Evolutionary conservation across 2,888 invertebrate genomes (phyloP), one percentile per base, ranked within the genome.

Genomic region (Euzetes globulus): DNA sequence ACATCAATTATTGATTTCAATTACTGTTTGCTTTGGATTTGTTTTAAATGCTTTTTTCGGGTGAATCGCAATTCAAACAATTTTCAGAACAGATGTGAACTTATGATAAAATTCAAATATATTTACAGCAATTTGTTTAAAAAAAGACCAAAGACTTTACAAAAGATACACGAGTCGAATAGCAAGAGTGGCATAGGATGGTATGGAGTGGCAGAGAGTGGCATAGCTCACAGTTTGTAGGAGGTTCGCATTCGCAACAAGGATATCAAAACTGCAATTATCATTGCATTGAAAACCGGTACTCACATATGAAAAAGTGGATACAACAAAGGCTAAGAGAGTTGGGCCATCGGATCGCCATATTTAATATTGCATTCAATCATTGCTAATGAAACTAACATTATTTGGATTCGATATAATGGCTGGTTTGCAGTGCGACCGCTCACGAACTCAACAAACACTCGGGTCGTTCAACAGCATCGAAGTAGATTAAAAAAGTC

Each of bases 171-270:
- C 19, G 22, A 19, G 19, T 27, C 3, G 60, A 60, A 15, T n/a
- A 33, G n/a, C 11, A 19, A 17, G 65, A 25, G 58, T 19, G 19
- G 50, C 50, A 50, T 50, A 50, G 27, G 58, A 41, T 58, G 55
- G 68, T 45, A 71, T 4, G 37, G 33, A 68, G 9, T 25, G 68
- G 25, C 25, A 19, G 71, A 45, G 41, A 71, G 68, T 37, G 41
- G n/a, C 37, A 71, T 33, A 71, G 70, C 70, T 70, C 70, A 70
- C 70, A 70, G 25, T 70, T 70, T 70, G 70, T 70, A 45, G 70
- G 41, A 45, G 41, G 41, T 41, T 37, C 41, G 45, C 22, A 22
- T 15, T 70, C 25, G 70, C 22, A 70, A 70, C 19, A 41, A 70
- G 45, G 70, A 70, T 70, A 70, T 70, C 70, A 70, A 70, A 19